A percentile compares a stretch with the other conserved stretches of the same genome.
Conservation (phyloP, 2,113 vertebrate species). For the Elephantulus edwardii region DNA sequence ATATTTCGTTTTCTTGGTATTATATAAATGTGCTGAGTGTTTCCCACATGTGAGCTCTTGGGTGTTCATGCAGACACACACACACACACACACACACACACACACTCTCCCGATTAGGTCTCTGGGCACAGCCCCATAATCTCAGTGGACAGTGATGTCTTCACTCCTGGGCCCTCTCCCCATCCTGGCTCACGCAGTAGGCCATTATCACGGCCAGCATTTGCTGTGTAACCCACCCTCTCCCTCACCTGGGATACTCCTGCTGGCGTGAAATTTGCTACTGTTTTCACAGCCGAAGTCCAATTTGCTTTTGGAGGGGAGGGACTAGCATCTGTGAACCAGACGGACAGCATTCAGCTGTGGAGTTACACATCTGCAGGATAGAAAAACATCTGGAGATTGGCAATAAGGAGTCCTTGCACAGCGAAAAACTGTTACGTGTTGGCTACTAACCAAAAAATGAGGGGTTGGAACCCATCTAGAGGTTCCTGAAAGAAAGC, state of each 20-base stretch:
- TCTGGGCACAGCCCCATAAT: background rate
- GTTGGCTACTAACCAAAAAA: background rate
- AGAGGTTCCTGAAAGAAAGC: background rate
- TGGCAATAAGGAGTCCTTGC: background rate
- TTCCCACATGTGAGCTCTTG: too few relatives aligned
- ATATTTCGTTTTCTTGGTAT: background rate
- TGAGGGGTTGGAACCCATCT: background rate
- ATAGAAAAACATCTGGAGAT: constrained; percentile 30
- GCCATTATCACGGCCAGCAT: rapidly evolving
- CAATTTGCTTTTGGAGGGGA: background rate
- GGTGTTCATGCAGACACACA: too few relatives aligned
- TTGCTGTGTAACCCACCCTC: too few relatives aligned
- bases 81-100: background rate
- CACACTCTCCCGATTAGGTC: background rate
- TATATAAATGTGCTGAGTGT: too few relatives aligned
- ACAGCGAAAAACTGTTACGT: background rate
- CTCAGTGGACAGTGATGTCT: background rate
- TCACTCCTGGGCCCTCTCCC: background rate
- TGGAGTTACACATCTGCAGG: background rate
- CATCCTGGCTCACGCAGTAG: background rate
- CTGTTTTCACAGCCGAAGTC: background rate
- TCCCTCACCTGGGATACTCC: background rate
- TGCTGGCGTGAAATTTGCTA: background rate
- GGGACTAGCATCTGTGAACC: constrained; percentile 6
- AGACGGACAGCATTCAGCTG: constrained; percentile 40